phyloP scores from a whole-genome alignment of 2,797 vertebrate species.

The Sternotherus odoratus region DNA sequence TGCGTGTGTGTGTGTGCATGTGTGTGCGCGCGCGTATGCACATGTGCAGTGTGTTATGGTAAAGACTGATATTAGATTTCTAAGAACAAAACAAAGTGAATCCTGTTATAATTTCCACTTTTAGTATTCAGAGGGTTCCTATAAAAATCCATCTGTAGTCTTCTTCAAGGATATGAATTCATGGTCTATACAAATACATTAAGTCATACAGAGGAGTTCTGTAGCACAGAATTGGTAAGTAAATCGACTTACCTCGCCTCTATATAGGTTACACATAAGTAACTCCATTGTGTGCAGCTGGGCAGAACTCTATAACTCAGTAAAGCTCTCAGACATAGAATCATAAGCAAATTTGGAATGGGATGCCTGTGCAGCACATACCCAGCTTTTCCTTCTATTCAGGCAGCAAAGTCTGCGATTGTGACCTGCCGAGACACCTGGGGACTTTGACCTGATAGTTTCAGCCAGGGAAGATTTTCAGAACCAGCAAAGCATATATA shows the following conservation, averaged over 20 bases:
- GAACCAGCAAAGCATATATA: not conserved
- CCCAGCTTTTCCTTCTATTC: not conserved
- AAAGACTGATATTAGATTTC: not conserved
- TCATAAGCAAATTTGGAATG: not conserved
- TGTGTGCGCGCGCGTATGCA: not conserved
- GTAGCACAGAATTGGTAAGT: not conserved
- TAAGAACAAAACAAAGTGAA: not conserved
- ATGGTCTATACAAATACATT: not conserved
- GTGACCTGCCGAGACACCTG: not conserved
- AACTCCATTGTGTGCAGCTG: not conserved
- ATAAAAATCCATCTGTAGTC: not conserved
- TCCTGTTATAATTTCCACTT: not conserved
- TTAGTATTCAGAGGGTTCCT: not conserved
- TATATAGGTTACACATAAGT: not conserved
- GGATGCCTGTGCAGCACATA: fast-evolving
- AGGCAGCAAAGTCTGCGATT: not conserved
- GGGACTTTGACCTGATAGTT: not conserved
- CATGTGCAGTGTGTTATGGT: too few relatives aligned
- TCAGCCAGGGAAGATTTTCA: not conserved
- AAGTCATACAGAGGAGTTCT: not conserved
- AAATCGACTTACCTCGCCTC: not conserved
- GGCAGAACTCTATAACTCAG: not conserved
- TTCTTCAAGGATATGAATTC: not conserved
- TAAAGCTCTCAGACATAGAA: not conserved
- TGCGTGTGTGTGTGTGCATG: not conserved